A percentile compares a stretch with the other conserved stretches of the same genome.
phyloP scores from a whole-genome alignment of 2,797 vertebrate species.

The Echiichthys vipera region DNA sequence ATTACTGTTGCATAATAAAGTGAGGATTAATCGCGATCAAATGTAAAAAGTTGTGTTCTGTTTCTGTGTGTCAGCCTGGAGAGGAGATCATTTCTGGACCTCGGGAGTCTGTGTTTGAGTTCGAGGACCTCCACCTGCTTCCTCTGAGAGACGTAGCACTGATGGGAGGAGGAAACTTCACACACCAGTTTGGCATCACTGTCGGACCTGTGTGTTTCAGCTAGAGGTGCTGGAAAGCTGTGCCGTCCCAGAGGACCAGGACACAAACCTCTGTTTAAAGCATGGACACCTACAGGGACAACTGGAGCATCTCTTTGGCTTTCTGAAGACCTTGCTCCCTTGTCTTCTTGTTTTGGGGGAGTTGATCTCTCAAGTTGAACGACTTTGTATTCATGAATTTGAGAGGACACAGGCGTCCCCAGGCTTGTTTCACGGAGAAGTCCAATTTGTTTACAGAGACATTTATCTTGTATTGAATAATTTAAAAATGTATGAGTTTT shows the following conservation, averaged over 20 bases:
- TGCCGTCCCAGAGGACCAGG: constrained; percentile 17
- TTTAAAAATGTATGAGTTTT: constrained; percentile 76
- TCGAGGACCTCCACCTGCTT: constrained; percentile 88
- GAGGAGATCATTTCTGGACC: constrained; percentile 74
- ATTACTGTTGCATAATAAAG: not conserved
- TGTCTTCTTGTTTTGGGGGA: constrained; percentile 31
- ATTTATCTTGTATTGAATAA: constrained; percentile 78
- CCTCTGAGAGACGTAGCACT: constrained; percentile 90
- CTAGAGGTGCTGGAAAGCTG: constrained; percentile 69
- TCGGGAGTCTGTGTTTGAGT: constrained; percentile 88
- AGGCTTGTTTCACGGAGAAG: constrained; percentile 48
- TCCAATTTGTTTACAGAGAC: constrained; percentile 84
- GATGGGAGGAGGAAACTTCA: constrained; percentile 77
- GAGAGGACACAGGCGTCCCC: constrained; percentile 34
- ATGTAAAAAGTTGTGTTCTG: not conserved
- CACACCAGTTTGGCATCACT: constrained; percentile 86
- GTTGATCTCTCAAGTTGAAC: constrained; percentile 45
- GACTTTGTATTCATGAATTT: constrained; percentile 56
- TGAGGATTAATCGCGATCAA: not conserved
- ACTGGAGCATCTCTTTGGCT: constrained; percentile 26
- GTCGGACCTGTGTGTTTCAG: constrained; percentile 91
- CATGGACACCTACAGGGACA: constrained; percentile 48
- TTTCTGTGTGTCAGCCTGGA: constrained; percentile 71
- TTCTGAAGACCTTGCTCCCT: constrained; percentile 19
- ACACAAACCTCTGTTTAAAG: constrained; percentile 30